phyloP scores from a whole-genome alignment of 2,113 vertebrate genomes.

The Danionella cerebrum region DNA sequence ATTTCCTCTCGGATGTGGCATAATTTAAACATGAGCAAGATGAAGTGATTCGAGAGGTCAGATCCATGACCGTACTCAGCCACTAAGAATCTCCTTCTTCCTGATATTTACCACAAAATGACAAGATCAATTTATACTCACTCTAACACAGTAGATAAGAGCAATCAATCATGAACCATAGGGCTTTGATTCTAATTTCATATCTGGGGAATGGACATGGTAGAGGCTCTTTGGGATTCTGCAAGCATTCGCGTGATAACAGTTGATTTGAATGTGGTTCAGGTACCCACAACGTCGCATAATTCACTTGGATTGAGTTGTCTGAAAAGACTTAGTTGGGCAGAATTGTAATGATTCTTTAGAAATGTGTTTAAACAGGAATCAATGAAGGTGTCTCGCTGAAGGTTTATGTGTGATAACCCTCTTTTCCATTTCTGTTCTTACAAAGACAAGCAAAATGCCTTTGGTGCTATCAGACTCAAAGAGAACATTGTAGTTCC shows the following conservation, averaged over 20 bases:
- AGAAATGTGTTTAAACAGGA: conserved; percentile 37
- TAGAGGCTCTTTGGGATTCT: not conserved
- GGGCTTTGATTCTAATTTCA: conserved; percentile 27
- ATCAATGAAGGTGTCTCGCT: conserved; percentile 43
- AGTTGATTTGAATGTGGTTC: conserved; percentile 30
- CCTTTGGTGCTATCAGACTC: not conserved
- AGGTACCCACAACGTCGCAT: conserved; percentile 12
- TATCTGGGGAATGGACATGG: conserved; percentile 10
- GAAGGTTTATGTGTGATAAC: conserved; percentile 3
- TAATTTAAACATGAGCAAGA: conserved; percentile 28
- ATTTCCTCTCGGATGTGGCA: conserved; percentile 24
- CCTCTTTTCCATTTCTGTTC: conserved; percentile 2
- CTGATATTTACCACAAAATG: conserved; percentile 46
- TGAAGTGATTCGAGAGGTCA: conserved; percentile 38
- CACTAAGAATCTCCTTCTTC: conserved; percentile 23
- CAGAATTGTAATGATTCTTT: conserved; percentile 36
- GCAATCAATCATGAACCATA: conserved; percentile 41
- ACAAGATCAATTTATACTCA: conserved; percentile 47
- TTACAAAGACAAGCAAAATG: conserved; percentile 6
- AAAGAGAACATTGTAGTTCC: not conserved
- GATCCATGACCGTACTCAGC: conserved; percentile 35
- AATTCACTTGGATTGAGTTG: conserved; percentile 36
- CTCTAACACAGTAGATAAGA: conserved; percentile 36
- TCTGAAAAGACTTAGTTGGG: conserved; percentile 21
- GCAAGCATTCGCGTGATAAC: not conserved